Evolutionary conservation across 2,797 vertebrate genomes (phyloP).

Genomic region (Eupleurogrammus muticus): DNA sequence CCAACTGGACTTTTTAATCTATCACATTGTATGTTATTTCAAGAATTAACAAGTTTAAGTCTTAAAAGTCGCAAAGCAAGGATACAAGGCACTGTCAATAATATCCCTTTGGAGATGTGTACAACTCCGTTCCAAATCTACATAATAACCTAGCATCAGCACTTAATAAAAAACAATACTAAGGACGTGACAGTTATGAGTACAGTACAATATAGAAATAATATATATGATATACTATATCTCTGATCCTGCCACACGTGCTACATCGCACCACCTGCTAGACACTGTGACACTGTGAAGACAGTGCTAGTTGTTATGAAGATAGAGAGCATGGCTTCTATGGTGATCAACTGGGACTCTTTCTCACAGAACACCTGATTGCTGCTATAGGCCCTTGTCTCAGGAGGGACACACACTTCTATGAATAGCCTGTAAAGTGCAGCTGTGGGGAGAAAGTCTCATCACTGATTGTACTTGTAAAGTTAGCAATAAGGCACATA

Average conservation of each 20-base stretch:
- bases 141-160: neutral
- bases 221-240: neutral
- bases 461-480: neutral
- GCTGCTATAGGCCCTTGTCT: neutral
- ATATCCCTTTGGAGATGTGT: neutral
- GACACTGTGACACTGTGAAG: neutral
- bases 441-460: constrained; percentile 9
- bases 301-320: constrained; percentile 16
- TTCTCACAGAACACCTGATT: constrained; percentile 17
- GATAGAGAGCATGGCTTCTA: neutral
- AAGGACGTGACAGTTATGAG: neutral
- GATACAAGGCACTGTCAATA: neutral
- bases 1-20: too few relatives aligned
- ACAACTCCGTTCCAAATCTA: neutral
- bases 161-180: neutral
- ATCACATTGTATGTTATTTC: too few relatives aligned
- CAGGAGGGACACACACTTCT: neutral
- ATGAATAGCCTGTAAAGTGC: neutral
- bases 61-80: neutral
- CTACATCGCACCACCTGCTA: neutral
- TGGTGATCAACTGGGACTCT: constrained; percentile 27
- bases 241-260: neutral
- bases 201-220: neutral
- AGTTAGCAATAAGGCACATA: neutral
- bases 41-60: too few relatives aligned